These are phyloP conservation scores for Acrobasis suavella DNA, from an alignment of 2,888 invertebrate species.

Conservation along the genomic window DNA sequence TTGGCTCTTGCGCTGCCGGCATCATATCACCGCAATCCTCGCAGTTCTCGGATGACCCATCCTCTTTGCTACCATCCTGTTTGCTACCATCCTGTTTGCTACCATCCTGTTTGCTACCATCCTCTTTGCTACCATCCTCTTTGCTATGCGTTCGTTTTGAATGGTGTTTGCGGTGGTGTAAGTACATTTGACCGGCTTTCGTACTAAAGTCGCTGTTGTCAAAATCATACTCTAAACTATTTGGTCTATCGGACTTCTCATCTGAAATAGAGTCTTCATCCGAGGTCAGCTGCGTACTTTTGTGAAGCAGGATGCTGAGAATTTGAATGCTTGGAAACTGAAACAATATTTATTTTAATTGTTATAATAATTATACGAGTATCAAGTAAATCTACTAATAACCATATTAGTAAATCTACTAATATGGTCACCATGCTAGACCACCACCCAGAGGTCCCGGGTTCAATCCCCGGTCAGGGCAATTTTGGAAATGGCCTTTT, in stretches of 20 bases:
- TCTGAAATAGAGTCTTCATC: neutral
- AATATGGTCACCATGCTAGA: too few species aligned
- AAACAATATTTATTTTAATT: neutral
- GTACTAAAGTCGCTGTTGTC: neutral
- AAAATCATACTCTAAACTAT: neutral
- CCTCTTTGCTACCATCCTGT: neutral
- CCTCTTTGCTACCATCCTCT: neutral
- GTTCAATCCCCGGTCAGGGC: too few species aligned
- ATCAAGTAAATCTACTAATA: too few species aligned
- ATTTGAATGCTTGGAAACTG: conserved; percentile 9
- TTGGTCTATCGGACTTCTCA: neutral
- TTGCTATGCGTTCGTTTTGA: neutral
- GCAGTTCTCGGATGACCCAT: neutral
- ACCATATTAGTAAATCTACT: too few species aligned
- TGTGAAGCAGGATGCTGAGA: conserved; percentile 4
- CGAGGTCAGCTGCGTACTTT: neutral
- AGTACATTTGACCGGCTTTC: neutral
- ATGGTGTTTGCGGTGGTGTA: neutral
- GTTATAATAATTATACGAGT: too few species aligned
- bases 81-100: neutral
- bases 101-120: too few species aligned
- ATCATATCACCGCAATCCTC: neutral
- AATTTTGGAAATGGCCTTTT: too few species aligned
- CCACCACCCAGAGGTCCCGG: too few species aligned
- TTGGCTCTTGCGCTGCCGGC: neutral